These are phyloP conservation scores for Rhinolophus sinicus DNA, from an alignment of 2,113 vertebrate species.

Conservation along the genomic window DNA sequence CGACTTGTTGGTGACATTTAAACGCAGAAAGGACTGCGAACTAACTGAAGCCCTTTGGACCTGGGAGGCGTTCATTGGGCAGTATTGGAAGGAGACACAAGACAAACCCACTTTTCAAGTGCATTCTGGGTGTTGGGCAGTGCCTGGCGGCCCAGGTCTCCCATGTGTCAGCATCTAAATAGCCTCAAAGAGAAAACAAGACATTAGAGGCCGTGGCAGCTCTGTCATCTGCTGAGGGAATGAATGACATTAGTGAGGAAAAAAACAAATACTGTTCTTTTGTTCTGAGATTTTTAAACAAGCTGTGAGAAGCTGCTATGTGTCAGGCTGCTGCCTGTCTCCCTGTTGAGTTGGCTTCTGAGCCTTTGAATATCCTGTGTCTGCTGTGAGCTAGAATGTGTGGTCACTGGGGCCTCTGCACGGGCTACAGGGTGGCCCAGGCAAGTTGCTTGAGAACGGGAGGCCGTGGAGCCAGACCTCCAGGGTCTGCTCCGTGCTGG, in stretches of 20 bases:
- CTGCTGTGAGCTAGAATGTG: accelerated
- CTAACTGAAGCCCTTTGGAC: neutral
- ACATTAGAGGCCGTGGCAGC: neutral
- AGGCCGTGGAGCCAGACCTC: accelerated
- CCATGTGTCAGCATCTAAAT: neutral
- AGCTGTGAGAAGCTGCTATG: neutral
- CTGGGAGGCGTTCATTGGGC: accelerated
- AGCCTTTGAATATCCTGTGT: neutral
- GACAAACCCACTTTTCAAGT: accelerated
- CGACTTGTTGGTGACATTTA: neutral
- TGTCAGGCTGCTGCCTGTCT: neutral
- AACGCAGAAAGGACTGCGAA: neutral
- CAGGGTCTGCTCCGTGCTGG: accelerated
- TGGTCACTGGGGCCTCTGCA: accelerated
- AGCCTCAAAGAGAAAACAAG: neutral
- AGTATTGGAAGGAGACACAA: accelerated
- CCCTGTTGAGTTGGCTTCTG: too few species aligned
- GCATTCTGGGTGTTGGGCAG: accelerated
- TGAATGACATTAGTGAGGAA: neutral
- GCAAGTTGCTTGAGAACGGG: accelerated
- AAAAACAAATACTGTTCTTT: neutral
- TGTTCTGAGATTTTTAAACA: neutral
- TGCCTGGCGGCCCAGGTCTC: accelerated
- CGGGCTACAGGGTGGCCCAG: neutral
- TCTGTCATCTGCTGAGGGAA: neutral